Evolutionary conservation across 1,140 invertebrate species (phyloP), one percentile per base, ranked within the genome.

Genomic region (Saxidomus purpurata): DNA sequence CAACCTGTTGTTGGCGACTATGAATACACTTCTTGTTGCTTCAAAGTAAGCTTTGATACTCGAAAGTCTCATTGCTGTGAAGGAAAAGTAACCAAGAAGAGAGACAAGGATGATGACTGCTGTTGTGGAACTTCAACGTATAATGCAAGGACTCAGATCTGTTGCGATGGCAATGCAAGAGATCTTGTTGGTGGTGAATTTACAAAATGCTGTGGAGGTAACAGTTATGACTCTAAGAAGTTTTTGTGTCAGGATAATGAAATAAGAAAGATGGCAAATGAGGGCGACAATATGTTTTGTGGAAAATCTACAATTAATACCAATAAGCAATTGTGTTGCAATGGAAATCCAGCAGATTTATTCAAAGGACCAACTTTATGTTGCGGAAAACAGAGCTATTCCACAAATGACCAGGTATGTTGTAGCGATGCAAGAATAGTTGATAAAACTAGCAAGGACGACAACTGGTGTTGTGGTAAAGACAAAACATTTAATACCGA

Each of bases 391-490:
- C 28, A 31, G 49, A 89, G 87, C 36, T 89, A 89, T 59, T 22
- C 63, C 38, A 67, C 80, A 28, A 55, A 74, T 19, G 38, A 55
- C 4, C 67, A 83, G n/a, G 55, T 89, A 19, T 89, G 87, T 34
- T 89, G 87, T 43, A 76, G 82, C 47, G 87, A 76, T 34, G 81
- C n/a, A n/a, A n/a, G 9, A 34, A 36, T 88, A 3, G n/a, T 81
- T 55, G 43, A 80, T 19, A 88, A 88, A 71, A 52, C 74, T 28
- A 76, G 69, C 22, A 83, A 76, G 22, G 69, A 83, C 34, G 87
- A 89, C 36, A 81, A 89, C 49, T 82, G 76, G 77, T 89, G 87
- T 43, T 89, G 87, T 83, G 87, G 87, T 15, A 47, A 74, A n/a
- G 49, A 63, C 28, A 61, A 61, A 74, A 89, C 87, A 43, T 83